Evolutionary conservation across 2,797 vertebrate genomes (phyloP), one percentile per base, ranked within the genome.

Genomic region (Adelosebastes latens): DNA sequence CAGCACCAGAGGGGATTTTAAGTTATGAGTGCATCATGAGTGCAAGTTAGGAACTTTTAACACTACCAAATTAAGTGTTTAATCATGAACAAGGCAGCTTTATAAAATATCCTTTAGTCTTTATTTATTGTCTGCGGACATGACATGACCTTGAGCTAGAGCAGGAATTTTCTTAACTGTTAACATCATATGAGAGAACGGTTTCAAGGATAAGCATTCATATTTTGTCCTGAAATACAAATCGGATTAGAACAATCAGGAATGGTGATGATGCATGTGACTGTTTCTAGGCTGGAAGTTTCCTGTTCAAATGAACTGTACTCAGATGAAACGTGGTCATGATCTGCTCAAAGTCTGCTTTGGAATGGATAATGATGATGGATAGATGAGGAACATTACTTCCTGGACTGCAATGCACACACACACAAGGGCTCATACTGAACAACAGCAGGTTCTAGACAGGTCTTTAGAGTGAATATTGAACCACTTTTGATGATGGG

Each of bases 351-450:
- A 60, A 3, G 9, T 68, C 52, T 52, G 22, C 71, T 56, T 52
- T 71, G 34, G 55, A 82, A 53, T 82, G 53, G 36, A 29, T 87
- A 69, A 77, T 65, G 56, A 62, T 77, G 75, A 84, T 49, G 36
- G 58, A 52, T 64, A 31, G 46, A 80, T 68, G 58, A 79, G 65
- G 59, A 82, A 36, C 32, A 78, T 70, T 31, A 61, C 52, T 71
- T 82, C 65, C 68, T 65, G 60, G 25, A n/a, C 27, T 63, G 70
- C n/a, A 29, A 2, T 61, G 14, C 31, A 65, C 20, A 13, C 16
- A 46, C 53, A 53, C 32, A n/a, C 24, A 4, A 3, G 2, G 31
- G 22, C 22, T 25, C 6, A 11, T 31, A 6, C 8, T 10, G 24
- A 11, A 46, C 49, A 67, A 24, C 10, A 74, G 22, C 27, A 31